A percentile compares a stretch with the other conserved stretches of the same genome.
Conservation (phyloP, 1,140 invertebrate genomes). For the Cryptotermes secundus region DNA sequence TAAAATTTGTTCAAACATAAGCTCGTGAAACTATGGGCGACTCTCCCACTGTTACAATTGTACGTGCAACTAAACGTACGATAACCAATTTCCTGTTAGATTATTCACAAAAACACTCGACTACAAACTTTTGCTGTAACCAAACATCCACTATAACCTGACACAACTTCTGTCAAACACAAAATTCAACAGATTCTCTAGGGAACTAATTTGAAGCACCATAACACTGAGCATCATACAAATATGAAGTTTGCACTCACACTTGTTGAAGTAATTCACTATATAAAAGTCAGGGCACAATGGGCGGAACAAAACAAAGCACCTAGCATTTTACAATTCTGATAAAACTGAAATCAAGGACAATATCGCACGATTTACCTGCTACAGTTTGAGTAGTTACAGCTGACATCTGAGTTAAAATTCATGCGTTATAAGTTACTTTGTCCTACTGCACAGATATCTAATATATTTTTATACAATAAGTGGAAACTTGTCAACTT, state of each 20-base stretch:
- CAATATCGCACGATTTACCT: conserved; percentile 30
- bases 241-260: not conserved
- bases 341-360: conserved; percentile 20
- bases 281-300: not conserved
- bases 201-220: not conserved
- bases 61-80: no score
- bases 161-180: not conserved
- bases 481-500: conserved; percentile 4
- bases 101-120: no score
- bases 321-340: not conserved
- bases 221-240: not conserved
- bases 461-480: not conserved
- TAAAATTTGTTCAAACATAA: no score
- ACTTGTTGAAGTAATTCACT: not conserved
- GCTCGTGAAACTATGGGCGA: no score
- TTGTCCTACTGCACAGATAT: not conserved
- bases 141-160: not conserved
- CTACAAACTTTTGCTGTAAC: not conserved
- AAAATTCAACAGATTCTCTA: not conserved
- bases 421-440: conserved; percentile 33
- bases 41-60: no score
- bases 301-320: not conserved
- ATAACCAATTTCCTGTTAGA: no score
- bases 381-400: conserved; percentile 34
- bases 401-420: conserved; percentile 36